phyloP scores from a whole-genome alignment of 1,140 invertebrate species.

The Cryptotermes secundus region DNA sequence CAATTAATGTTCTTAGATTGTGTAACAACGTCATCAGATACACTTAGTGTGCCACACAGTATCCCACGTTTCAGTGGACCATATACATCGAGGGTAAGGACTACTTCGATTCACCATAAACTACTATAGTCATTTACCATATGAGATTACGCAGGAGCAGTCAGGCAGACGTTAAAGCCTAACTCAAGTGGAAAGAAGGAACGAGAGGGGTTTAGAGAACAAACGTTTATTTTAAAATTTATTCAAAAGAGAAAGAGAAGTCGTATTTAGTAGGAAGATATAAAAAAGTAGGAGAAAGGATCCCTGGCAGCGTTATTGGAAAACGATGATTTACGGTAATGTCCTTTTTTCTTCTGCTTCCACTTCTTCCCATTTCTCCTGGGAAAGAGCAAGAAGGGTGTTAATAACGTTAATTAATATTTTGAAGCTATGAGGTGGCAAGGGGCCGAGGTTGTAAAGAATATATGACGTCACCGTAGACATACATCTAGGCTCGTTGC shows the following conservation, averaged over 20 bases:
- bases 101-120: not conserved
- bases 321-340: slow-evolving; percentile 57
- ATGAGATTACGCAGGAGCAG: not conserved
- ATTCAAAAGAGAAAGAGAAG: slow-evolving; percentile 27
- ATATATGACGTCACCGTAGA: slow-evolving; percentile 20
- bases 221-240: slow-evolving; percentile 26
- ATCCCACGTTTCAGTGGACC: too few species aligned
- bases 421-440: slow-evolving; percentile 25
- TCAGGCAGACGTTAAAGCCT: not conserved
- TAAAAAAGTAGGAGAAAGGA: slow-evolving; percentile 43
- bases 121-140: not conserved
- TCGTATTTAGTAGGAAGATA: slow-evolving; percentile 33
- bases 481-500: not conserved
- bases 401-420: slow-evolving; percentile 35
- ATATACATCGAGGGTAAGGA: not conserved
- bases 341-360: slow-evolving; percentile 38
- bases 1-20: too few species aligned
- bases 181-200: slow-evolving; percentile 4
- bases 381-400: slow-evolving; percentile 34
- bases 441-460: slow-evolving; percentile 29
- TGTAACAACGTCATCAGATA: too few species aligned
- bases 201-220: not conserved
- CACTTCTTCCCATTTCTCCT: not conserved
- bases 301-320: slow-evolving; percentile 53
- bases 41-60: too few species aligned